A percentile compares a stretch with the other conserved stretches of the same genome.
phyloP scores from a whole-genome alignment of 2,888 invertebrate species.

The Andricus curvator region DNA sequence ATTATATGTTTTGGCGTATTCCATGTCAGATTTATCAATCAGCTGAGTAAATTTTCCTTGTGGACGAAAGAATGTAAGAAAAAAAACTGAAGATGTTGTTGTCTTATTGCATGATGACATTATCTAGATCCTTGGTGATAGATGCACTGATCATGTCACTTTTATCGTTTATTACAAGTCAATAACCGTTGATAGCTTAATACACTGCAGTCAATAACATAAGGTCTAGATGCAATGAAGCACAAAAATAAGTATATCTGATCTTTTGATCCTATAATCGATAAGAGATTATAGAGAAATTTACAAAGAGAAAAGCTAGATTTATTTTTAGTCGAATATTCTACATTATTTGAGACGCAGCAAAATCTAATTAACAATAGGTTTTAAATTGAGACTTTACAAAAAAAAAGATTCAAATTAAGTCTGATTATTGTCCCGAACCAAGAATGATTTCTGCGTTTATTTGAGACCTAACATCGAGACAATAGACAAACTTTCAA shows the following conservation, averaged over 20 bases:
- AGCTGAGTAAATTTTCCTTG: not conserved
- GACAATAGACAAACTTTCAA: too few species aligned
- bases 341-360: too few species aligned
- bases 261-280: not conserved
- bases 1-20: not conserved
- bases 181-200: slow-evolving; percentile 14
- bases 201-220: not conserved
- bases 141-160: slow-evolving; percentile 8
- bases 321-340: too few species aligned
- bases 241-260: slow-evolving; percentile 17
- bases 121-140: not conserved
- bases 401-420: too few species aligned
- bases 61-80: not conserved
- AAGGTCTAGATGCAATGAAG: not conserved
- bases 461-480: too few species aligned
- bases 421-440: too few species aligned
- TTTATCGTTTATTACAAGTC: slow-evolving; percentile 26
- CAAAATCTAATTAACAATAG: too few species aligned
- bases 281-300: not conserved
- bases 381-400: too few species aligned
- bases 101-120: slow-evolving; percentile 17
- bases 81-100: not conserved
- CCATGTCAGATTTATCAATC: not conserved
- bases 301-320: not conserved
- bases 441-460: too few species aligned